Evolutionary conservation across 2,113 vertebrate genomes (phyloP), one percentile per base, ranked within the genome.

Genomic region (Dendropsophus ebraccatus): DNA sequence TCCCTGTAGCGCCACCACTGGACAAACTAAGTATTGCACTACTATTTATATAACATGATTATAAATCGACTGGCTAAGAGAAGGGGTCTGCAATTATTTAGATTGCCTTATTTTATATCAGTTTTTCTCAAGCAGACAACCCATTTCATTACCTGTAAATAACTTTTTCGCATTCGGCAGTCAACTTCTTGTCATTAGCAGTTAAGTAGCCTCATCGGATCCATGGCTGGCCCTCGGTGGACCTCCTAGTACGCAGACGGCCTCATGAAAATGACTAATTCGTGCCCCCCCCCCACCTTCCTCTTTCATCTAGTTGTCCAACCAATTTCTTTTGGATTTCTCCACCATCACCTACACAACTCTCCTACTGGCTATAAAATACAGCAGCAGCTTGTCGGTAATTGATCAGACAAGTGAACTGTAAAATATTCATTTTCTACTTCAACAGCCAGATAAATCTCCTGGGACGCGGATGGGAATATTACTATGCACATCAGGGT

Each of bases 361-460:
- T 95, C 94, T 96, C 94, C 93, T 92, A 95, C 94, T 94, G 93
- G 95, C 96, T 95, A 95, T 96, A 95, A 96, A 97, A 96, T 97
- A 94, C 94, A 94, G 95, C 95, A 97, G 96, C 97, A 98, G 97
- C 97, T 99, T 99, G 98, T 97, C 97, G 96, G 97, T 98, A 99
- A 99, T 99, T 99, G 97, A 99, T 99, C 96, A 98, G 97, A 96
- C 96, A 98, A 99, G 96, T 97, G 96, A 97, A 99, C 96, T 99
- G 97, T 98, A 98, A 99, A 99, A 99, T 98, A 99, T 98, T 99
- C 96, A 99, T 99, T 99, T 99, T 99, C 97, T 99, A 97, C 98
- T 98, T 97, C 96, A 99, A 97, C 96, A 97, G 95, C 94, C 96
- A 98, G 97, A 98, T 97, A 98, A 98, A 98, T 97, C 97, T 97